Evolutionary conservation across 2,113 vertebrate genomes (phyloP), one percentile per base, ranked within the genome.

Genomic region (Catharus minimus): DNA sequence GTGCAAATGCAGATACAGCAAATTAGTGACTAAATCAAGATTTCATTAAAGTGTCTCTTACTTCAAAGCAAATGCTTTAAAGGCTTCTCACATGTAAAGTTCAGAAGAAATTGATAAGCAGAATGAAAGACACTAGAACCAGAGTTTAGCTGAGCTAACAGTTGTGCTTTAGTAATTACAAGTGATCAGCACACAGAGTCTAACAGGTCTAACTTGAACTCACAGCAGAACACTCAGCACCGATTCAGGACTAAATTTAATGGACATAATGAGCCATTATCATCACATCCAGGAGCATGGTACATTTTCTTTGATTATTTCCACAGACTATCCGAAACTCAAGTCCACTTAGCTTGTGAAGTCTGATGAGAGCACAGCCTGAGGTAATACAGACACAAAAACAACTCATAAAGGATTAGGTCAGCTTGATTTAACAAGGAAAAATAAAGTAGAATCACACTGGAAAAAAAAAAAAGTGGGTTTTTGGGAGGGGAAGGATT

Each of bases 231-330:
- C 24, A 71, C 52, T 74, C 75, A 39, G 72, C 57, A 86, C 89
- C 74, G 15, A 76, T 39, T 79, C 71, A 53, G n/a, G 80, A 68
- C 62, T 50, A 74, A 79, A 89, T 87, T 75, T 92, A 96, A 93
- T 90, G 76, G 83, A 78, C 78, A 92, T 89, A 93, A 93, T 89
- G 84, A 94, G 80, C 81, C 87, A 94, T 93, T 92, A 93, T 84
- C 83, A 90, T 86, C 94, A 89, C 73, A 86, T 80, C 73, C 87
- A 92, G 74, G 50, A 93, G 62, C 50, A 79, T 2, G 11, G 77
- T 89, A 61, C 71, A 68, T 91, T 92, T 95, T 94, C 93, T 92
- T 89, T 92, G 89, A 95, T 95, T 90, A 90, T 91, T 94, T 92
- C 60, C 49, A 67, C 69, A 93, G 91, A 92, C 77, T 87, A 92